phyloP scores from a whole-genome alignment of 2,888 invertebrate genomes.

The Gnatocerus cornutus region DNA sequence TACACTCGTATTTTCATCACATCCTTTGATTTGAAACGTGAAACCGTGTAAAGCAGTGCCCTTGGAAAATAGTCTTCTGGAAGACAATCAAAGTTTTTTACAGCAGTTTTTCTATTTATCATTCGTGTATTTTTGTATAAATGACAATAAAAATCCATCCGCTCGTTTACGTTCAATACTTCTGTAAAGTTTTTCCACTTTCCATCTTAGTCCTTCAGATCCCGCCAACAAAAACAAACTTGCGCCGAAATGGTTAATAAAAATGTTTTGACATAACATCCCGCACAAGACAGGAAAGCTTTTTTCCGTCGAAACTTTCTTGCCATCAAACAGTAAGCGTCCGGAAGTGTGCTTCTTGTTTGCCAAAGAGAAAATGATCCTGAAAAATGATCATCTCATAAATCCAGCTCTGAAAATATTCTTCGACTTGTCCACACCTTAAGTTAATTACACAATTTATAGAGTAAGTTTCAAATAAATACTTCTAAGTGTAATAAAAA shows the following conservation, averaged over 20 bases:
- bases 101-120: too few relatives aligned
- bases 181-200: constrained; percentile 2
- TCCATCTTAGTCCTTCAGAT: background rate
- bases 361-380: constrained; percentile 28
- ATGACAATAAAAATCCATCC: background rate
- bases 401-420: constrained; percentile 21
- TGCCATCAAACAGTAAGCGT: constrained; percentile 11
- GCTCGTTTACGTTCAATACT: background rate
- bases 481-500: constrained; percentile 29
- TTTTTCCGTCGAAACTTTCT: constrained; percentile 16
- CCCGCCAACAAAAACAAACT: constrained; percentile 28
- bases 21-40: too few relatives aligned
- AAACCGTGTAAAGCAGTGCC: too few relatives aligned
- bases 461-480: constrained; percentile 32
- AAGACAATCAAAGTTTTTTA: too few relatives aligned
- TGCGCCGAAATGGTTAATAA: constrained; percentile 31
- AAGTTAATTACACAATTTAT: constrained; percentile 37
- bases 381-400: constrained; percentile 33
- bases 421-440: constrained; percentile 16
- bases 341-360: constrained; percentile 30
- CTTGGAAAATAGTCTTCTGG: too few relatives aligned
- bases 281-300: constrained; percentile 25
- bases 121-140: too few relatives aligned
- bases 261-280: constrained; percentile 35
- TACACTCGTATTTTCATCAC: too few relatives aligned